Conservation (phyloP, 2,113 vertebrate species). For the Entelurus aequoreus region DNA sequence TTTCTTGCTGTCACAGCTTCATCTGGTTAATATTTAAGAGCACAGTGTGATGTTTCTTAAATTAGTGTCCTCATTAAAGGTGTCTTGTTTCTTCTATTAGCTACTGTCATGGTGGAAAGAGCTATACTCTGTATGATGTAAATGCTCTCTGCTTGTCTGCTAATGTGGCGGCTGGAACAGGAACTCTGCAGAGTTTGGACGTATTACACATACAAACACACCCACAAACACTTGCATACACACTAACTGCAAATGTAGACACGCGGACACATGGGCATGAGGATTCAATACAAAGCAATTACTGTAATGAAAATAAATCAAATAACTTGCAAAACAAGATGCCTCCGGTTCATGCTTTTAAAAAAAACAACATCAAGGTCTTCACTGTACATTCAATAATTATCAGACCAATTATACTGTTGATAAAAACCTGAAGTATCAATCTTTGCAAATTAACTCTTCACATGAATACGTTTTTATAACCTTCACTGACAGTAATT, state of each 20-base stretch:
- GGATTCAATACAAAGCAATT: too few relatives aligned
- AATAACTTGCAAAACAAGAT: too few relatives aligned
- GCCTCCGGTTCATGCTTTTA: too few relatives aligned
- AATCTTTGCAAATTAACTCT: too few relatives aligned
- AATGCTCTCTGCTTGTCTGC: conserved; percentile 58
- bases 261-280: conserved; percentile 5
- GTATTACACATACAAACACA: too few relatives aligned
- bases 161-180: conserved; percentile 47
- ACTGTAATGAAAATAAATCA: too few relatives aligned
- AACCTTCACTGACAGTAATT: neutral
- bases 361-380: too few relatives aligned
- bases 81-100: conserved; percentile 63
- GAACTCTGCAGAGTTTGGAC: conserved; percentile 27
- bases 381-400: too few relatives aligned
- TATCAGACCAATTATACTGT: too few relatives aligned
- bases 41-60: conserved; percentile 56
- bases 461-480: too few relatives aligned
- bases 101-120: conserved; percentile 55
- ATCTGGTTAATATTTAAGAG: conserved; percentile 41
- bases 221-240: too few relatives aligned
- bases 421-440: too few relatives aligned
- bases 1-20: conserved; percentile 14
- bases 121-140: conserved; percentile 58
- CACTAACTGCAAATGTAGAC: neutral
- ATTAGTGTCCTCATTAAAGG: conserved; percentile 66